Evolutionary conservation across 2,113 vertebrate genomes (phyloP).

Genomic region (Lethenteron camtschaticum): DNA sequence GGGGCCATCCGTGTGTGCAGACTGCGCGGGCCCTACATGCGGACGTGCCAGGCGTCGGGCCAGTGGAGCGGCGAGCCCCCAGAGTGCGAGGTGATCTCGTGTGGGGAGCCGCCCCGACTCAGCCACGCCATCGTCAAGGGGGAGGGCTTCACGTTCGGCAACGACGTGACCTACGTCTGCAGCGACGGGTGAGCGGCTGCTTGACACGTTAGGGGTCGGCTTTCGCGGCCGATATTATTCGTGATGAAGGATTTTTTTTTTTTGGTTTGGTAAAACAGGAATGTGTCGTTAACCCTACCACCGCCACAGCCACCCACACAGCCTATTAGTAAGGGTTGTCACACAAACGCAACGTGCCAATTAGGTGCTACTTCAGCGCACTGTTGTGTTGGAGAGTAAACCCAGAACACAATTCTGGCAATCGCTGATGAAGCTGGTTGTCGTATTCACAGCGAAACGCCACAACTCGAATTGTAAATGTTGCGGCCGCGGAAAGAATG

Average conservation of each 20-base stretch:
- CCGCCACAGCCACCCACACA: too few relatives aligned
- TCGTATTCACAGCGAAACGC: too few relatives aligned
- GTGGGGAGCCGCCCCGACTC: constrained; percentile 43
- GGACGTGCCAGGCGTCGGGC: constrained; percentile 48
- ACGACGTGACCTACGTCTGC: constrained; percentile 49
- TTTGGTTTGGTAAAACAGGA: neutral
- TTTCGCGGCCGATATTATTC: neutral
- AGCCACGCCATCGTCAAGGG: constrained; percentile 37
- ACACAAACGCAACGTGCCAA: too few relatives aligned
- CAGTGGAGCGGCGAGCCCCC: constrained; percentile 50
- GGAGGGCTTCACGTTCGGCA: constrained; percentile 50
- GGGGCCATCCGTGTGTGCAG: constrained; percentile 20
- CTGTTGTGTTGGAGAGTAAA: too few relatives aligned
- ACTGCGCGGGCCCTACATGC: constrained; percentile 45
- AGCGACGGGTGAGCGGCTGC: constrained; percentile 61
- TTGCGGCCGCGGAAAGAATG: too few relatives aligned
- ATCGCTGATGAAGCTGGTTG: too few relatives aligned
- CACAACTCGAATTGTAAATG: too few relatives aligned
- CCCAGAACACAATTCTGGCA: too few relatives aligned
- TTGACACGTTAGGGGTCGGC: neutral
- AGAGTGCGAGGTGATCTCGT: constrained; percentile 37
- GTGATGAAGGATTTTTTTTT: neutral
- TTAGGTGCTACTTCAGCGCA: too few relatives aligned
- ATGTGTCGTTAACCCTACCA: neutral
- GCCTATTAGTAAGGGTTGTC: too few relatives aligned